Conservation (phyloP, 2,113 vertebrate genomes). For the Rattus rattus region DNA sequence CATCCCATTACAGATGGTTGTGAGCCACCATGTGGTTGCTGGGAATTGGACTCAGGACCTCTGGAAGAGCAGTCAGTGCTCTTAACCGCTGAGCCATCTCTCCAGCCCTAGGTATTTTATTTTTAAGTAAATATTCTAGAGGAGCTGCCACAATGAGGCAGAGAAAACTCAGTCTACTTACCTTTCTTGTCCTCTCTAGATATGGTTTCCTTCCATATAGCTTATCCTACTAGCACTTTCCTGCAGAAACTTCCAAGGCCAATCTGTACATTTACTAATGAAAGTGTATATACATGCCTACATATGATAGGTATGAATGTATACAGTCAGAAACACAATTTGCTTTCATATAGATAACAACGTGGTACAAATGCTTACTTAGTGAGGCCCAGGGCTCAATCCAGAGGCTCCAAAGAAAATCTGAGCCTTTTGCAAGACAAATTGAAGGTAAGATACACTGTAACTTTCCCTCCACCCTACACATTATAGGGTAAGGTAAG, state of each 20-base stretch:
- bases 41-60: no score
- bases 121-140: constrained; percentile 1
- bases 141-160: not conserved
- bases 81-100: no score
- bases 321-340: not conserved
- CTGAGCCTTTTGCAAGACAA: not conserved
- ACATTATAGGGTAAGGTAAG: no score
- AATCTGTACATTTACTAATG: not conserved
- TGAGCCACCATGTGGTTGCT: no score
- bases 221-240: not conserved
- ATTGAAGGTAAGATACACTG: not conserved
- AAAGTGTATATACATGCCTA: not conserved
- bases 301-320: not conserved
- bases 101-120: not conserved
- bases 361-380: not conserved
- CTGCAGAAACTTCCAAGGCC: not conserved
- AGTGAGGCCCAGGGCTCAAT: not conserved
- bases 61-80: no score
- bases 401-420: no score
- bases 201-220: not conserved
- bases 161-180: not conserved
- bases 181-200: not conserved
- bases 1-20: no score
- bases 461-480: no score
- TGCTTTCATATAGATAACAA: not conserved